These are phyloP conservation scores for Bucco capensis DNA, from an alignment of 2,113 vertebrate species.

Conservation along the genomic window DNA sequence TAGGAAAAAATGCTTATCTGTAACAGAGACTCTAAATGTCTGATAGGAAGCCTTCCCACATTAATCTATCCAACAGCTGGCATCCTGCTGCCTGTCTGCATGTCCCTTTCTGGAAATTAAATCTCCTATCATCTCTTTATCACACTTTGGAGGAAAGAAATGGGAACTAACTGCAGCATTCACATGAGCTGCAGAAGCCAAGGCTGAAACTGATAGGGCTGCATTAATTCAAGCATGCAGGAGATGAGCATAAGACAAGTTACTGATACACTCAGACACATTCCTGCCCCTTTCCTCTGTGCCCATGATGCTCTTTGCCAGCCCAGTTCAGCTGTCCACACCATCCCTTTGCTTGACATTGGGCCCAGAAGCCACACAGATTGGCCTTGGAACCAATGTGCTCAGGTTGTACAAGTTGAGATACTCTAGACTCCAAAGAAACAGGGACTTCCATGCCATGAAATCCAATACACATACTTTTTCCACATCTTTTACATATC, in stretches of 20 bases:
- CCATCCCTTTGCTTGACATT: background rate
- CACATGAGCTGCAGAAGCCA: background rate
- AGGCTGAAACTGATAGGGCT: background rate
- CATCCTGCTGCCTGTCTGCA: background rate
- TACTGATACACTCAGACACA: background rate
- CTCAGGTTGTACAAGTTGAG: background rate
- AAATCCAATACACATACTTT: background rate
- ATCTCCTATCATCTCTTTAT: slow-evolving; percentile 25
- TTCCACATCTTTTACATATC: background rate
- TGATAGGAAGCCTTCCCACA: slow-evolving; percentile 36
- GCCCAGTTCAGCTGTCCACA: background rate
- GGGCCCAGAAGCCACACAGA: background rate
- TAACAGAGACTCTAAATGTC: background rate
- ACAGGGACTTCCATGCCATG: too few species aligned
- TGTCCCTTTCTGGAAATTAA: slow-evolving; percentile 27
- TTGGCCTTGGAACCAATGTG: background rate
- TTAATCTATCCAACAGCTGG: slow-evolving; percentile 10
- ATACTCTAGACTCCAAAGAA: background rate
- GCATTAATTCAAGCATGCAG: background rate
- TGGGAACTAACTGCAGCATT: background rate
- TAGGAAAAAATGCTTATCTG: slow-evolving; percentile 3
- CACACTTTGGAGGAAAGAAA: background rate
- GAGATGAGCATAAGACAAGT: background rate
- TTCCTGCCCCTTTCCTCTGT: background rate
- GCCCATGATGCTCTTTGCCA: background rate